Evolutionary conservation across 2,113 vertebrate genomes (phyloP).

Genomic region (Mobula birostris): DNA sequence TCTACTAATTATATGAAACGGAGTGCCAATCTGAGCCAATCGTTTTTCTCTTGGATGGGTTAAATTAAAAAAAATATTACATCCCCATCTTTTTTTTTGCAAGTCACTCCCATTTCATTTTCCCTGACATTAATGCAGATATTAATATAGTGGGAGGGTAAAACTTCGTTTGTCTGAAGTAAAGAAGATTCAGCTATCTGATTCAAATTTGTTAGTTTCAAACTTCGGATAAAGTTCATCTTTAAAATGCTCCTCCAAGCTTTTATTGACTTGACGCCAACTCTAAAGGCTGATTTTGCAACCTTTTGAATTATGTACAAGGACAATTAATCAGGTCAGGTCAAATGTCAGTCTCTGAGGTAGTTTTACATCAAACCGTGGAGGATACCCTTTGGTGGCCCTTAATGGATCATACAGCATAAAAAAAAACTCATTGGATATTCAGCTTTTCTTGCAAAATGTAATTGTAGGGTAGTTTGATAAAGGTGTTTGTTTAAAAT

Average conservation of each 20-base stretch:
- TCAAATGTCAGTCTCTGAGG: background rate
- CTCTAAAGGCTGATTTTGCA: background rate
- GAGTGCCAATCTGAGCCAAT: background rate
- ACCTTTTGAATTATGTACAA: background rate
- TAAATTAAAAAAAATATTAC: background rate
- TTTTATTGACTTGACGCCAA: background rate
- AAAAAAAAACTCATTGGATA: too few relatives aligned
- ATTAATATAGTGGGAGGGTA: background rate
- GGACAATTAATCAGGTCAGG: background rate
- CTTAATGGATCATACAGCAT: background rate
- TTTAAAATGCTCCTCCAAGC: background rate
- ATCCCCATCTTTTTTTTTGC: too few relatives aligned
- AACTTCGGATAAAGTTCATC: background rate
- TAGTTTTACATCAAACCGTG: background rate
- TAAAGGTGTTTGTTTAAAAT: background rate
- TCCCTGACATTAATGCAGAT: background rate
- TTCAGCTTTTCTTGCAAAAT: background rate
- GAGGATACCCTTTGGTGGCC: background rate
- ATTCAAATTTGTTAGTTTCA: background rate
- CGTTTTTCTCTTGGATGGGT: background rate
- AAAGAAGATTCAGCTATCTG: background rate
- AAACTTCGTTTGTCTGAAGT: background rate
- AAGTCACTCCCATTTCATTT: background rate
- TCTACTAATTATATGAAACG: background rate
- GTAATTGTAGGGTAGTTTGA: background rate